Conservation (phyloP, 2,113 vertebrate species). For the Microcebus jonahi region DNA sequence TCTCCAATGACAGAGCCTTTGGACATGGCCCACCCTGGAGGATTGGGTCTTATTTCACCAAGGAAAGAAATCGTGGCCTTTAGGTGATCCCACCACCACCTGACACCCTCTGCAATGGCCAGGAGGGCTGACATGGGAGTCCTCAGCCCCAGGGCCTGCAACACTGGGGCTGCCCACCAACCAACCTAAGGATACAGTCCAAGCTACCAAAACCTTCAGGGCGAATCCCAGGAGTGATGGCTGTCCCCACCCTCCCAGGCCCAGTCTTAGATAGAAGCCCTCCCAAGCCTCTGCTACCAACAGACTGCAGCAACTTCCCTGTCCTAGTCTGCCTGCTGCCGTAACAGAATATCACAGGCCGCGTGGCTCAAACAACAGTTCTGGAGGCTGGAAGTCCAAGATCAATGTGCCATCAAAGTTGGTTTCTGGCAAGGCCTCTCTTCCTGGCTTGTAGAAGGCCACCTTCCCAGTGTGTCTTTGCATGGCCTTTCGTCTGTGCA, state of each 20-base stretch:
- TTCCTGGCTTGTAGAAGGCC: neutral
- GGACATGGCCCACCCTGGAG: neutral
- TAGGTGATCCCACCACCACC: fast-evolving
- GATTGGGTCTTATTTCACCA: neutral
- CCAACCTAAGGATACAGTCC: neutral
- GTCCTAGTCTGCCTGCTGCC: neutral
- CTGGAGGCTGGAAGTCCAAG: neutral
- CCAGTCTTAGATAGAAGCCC: too few species aligned
- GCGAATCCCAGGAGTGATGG: too few species aligned
- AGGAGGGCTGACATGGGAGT: neutral
- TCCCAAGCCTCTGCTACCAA: too few species aligned
- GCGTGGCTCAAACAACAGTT: neutral
- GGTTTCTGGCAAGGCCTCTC: neutral
- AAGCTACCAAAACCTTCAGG: neutral
- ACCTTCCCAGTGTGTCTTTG: neutral
- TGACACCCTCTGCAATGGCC: neutral
- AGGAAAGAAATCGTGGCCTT: neutral
- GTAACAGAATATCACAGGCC: neutral
- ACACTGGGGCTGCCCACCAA: neutral
- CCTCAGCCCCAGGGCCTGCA: neutral
- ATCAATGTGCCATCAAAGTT: neutral
- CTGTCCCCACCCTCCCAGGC: neutral
- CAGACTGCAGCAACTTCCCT: neutral
- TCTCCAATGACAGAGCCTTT: neutral
- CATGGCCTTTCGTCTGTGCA: neutral